Evolutionary conservation across 92 coral and sea anemone genomes (phyloP).

Genomic region (Actinernus sp.): DNA sequence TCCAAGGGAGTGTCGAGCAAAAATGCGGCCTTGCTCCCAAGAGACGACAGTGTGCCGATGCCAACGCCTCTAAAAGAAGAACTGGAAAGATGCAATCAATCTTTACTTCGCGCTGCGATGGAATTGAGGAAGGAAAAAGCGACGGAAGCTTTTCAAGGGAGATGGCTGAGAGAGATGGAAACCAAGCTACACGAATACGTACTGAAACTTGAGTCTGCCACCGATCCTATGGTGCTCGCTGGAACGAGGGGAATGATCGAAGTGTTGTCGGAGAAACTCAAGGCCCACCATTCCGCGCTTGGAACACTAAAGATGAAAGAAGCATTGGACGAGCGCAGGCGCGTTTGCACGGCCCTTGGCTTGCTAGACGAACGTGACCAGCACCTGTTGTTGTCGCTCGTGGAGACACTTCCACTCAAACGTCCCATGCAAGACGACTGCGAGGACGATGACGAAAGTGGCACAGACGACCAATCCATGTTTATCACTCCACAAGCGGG

Average conservation of each 20-base stretch:
- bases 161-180: too few relatives aligned
- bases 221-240: conserved; percentile 14
- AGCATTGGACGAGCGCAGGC: conserved; percentile 3
- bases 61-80: conserved; percentile 9
- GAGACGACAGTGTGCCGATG: conserved; percentile 5
- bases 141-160: too few relatives aligned
- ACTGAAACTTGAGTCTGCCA: conserved; percentile 2
- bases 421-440: not conserved
- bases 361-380: conserved; percentile 6
- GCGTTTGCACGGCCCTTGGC: conserved; percentile 3
- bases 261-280: conserved; percentile 12
- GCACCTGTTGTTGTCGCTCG: conserved; percentile 7
- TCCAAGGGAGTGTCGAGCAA: too few relatives aligned
- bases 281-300: conserved; percentile 1
- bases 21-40: conserved; percentile 11
- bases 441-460: conserved; percentile 4
- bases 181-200: conserved; percentile 23
- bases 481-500: too few relatives aligned
- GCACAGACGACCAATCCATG: conserved; percentile 3
- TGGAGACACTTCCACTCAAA: not conserved
- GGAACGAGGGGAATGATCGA: conserved; percentile 8
- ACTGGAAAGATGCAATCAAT: too few relatives aligned
- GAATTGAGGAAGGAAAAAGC: conserved; percentile 5
- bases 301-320: conserved; percentile 21
- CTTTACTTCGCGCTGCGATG: too few relatives aligned